phyloP scores from a whole-genome alignment of 2,113 vertebrate genomes.

The Neolamprologus falcicula region DNA sequence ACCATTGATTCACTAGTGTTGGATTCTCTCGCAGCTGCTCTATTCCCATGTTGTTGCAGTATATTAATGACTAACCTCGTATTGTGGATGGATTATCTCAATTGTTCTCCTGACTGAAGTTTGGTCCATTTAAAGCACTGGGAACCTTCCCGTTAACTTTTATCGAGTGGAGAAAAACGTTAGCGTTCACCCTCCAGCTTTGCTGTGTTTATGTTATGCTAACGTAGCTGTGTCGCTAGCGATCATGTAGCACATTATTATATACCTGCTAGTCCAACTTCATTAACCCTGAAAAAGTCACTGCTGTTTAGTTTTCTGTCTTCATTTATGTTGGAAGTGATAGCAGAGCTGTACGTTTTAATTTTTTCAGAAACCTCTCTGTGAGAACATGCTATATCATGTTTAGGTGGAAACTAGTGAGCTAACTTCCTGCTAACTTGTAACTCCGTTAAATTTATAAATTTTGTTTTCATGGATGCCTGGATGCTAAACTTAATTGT shows the following conservation, averaged over 20 bases:
- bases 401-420: not conserved
- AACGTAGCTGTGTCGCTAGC: not conserved
- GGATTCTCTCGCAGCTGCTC: accelerated
- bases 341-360: accelerated
- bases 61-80: not conserved
- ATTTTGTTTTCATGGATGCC: not conserved
- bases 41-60: not conserved
- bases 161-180: not conserved
- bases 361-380: not conserved
- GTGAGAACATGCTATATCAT: not conserved
- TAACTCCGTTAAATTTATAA: not conserved
- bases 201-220: not conserved
- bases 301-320: not conserved
- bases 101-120: not conserved
- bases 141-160: not conserved
- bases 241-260: not conserved
- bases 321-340: not conserved
- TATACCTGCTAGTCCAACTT: not conserved
- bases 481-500: not conserved
- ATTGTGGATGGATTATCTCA: not conserved
- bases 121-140: not conserved
- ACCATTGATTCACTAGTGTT: not conserved
- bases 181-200: not conserved
- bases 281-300: not conserved
- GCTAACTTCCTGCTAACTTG: not conserved